Evolutionary conservation across 2,113 vertebrate genomes (phyloP).

Genomic region (Grammomys surdaster): DNA sequence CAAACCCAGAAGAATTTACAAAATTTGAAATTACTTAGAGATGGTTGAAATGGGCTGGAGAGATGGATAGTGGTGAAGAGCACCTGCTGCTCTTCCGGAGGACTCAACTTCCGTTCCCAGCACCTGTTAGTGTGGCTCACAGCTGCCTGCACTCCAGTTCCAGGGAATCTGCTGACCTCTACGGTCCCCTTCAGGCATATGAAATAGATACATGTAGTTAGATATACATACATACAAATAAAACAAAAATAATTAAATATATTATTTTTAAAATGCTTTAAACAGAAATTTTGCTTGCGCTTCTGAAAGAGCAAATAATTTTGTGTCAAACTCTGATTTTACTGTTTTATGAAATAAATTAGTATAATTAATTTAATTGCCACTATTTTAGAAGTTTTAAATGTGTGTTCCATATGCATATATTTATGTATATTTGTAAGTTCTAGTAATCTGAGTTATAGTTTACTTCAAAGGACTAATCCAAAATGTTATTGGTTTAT

Average conservation of each 20-base stretch:
- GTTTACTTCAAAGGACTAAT: background rate
- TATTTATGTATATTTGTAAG: conserved; percentile 19
- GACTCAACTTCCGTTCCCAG: background rate
- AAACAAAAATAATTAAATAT: background rate
- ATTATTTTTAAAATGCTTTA: background rate
- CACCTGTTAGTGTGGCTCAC: background rate
- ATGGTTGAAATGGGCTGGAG: background rate
- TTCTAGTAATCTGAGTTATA: conserved; percentile 23
- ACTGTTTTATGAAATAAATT: conserved; percentile 43
- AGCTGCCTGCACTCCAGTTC: background rate
- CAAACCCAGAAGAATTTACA: background rate
- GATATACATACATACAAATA: background rate
- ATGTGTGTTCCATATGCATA: background rate
- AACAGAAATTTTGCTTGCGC: background rate
- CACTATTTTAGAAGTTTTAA: background rate
- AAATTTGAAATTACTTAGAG: conserved; percentile 2
- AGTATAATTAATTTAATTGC: background rate
- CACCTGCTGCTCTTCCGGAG: background rate
- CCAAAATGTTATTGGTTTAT: background rate
- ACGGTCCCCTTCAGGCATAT: background rate
- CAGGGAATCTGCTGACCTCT: background rate
- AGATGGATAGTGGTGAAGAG: background rate
- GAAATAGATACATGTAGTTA: background rate
- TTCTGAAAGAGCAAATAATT: background rate
- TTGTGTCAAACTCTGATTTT: background rate